Percentiles rank a stretch among this genome's conserved stretches.
These are phyloP conservation scores for Athene cunicularia DNA, from an alignment of 2,113 vertebrate genomes.

Conservation along the genomic window DNA sequence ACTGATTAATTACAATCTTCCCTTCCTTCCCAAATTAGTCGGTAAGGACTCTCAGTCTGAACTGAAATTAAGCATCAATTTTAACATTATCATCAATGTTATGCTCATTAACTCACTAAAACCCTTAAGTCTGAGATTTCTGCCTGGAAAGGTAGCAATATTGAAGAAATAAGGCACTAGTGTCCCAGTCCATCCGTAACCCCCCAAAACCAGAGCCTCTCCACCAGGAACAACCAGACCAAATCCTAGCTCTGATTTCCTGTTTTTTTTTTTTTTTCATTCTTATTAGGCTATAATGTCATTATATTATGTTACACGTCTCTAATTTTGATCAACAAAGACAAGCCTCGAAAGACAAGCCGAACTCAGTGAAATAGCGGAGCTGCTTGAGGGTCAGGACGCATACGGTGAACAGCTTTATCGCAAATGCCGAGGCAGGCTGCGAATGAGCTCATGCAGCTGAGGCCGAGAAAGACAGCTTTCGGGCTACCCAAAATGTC, in stretches of 20 bases:
- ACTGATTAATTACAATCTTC: neutral
- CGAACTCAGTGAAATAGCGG: neutral
- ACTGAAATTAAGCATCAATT: neutral
- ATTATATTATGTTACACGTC: neutral
- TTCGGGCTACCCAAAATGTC: conserved; percentile 5
- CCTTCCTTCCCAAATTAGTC: neutral
- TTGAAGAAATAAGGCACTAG: neutral
- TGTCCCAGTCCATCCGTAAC: neutral
- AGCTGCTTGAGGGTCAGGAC: fast-evolving
- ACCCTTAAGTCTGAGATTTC: neutral
- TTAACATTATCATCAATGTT: neutral
- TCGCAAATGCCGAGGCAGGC: fast-evolving
- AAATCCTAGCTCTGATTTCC: neutral
- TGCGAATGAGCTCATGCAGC: neutral
- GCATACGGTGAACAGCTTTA: neutral
- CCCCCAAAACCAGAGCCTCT: neutral
- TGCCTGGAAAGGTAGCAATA: neutral
- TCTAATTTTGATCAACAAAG: neutral
- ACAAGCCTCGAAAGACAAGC: neutral
- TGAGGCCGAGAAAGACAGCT: neutral
- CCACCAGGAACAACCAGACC: fast-evolving
- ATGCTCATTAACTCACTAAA: neutral
- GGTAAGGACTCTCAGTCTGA: neutral
- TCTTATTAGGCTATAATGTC: neutral
- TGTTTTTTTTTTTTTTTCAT: neutral